Base-by-base conservation (phyloP, 1,140 invertebrate species). In the Sinella curviseta region DNA sequence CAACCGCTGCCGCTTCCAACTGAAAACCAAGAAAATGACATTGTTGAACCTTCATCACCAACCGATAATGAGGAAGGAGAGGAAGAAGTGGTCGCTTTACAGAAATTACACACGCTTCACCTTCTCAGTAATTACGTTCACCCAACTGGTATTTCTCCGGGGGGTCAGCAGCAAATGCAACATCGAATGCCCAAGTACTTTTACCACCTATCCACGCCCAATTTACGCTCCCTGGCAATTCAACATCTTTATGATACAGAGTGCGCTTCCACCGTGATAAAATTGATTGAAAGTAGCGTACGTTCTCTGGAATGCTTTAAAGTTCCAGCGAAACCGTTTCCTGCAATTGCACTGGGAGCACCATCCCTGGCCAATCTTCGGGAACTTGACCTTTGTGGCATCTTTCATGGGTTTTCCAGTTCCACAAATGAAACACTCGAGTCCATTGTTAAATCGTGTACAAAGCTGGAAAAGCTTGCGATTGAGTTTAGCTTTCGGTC, bases 241-340 rank as follows among this genome's bases (percentile, higher is more conserved):
- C 57, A 75, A 4, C 78, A 79, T 39, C 48, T 79, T 16, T 54
- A 79, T 20, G 78, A 79, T 36, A 79, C 78, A 1, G 74, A 60
- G 8, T 79, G 78, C 26, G 36, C 55, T 1, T 31, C 54, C 26
- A 57, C 78, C 26, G 55, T 79, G 20, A 67, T 76, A 17, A 75
- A 65, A 26, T 16, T 79, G 4, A 60, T 79, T 0, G 35, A 67
- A 33, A 26, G 78, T 28, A 60, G 78, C 26, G 26, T 26, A 16
- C 3, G 26, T 26, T n/a, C 17, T 65, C n/a, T 79, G 28, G 74
- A 74, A 57, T 65, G 75, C 57, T 79, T 79, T 24, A 79, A 79
- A 36, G 30, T 79, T 1, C 78, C 78, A 0, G 33, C 70, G 8
- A 76, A 54, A 35, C 36, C 54, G 65, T 54, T 74, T 26, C 16